Base-by-base conservation (phyloP, 2,888 invertebrate species). In the Cistogaster globosa region DNA sequence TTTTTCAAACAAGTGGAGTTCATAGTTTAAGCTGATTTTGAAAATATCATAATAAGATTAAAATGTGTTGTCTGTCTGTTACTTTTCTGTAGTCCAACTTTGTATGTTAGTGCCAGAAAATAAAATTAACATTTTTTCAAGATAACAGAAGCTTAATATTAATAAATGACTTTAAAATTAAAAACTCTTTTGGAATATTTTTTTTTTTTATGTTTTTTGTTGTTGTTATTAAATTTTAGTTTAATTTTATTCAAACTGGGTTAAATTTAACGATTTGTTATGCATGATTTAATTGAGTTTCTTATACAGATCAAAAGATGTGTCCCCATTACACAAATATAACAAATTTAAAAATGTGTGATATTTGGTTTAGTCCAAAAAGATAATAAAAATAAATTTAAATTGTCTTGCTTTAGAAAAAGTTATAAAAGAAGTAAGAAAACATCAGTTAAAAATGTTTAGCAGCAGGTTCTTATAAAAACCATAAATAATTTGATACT, bases 21-120 rank as follows among this genome's bases (percentile, higher is more conserved):
- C 63, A 75, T 75, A 83, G 78, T 79, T 78, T 83, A 78, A 63
- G 74, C 68, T 74, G 53, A 42, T 69, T 72, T 83, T 63, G 2
- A 55, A 32, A 32, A 32, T 67, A 62, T 12, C 20, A 38, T 78
- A 79, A 83, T 74, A 38, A 74, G 78, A 83, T 83, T 83, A 83
- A 78, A 74, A 16, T 58, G 12, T 12, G 32, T 48, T 20, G 12
- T 1, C 14, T 62, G 38, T 11, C 9, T 32, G 3, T 32, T 2
- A 32, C 6, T 32, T 32, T 6, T 4, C 6, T 32, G 6, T 32
- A 6, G 6, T 32, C 32, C 32, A 32, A 8, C 32, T 3, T 7
- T 32, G 32, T 32, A 7, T 48, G 0, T 60, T 57, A 60, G 63
- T 26, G 48, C 5, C 14, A 51, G 42, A 72, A 65, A 71, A 45